Base-by-base conservation (phyloP, 2,113 vertebrate genomes). In the Leptodactylus fuscus region DNA sequence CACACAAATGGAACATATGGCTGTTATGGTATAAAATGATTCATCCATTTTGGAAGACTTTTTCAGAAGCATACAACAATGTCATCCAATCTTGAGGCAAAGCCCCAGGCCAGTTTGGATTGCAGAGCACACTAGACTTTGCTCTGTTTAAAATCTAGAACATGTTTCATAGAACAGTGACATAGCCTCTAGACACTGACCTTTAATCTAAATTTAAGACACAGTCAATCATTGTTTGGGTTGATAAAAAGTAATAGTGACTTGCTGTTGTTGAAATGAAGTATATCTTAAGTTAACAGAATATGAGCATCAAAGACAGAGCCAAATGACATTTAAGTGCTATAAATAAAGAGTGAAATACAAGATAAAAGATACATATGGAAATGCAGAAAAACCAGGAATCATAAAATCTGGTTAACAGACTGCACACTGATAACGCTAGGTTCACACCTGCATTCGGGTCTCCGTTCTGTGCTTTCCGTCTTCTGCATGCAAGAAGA, bases 141-240 rank as follows among this genome's bases (percentile, higher is more conserved):
- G 16, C 46, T 77, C 29, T 78, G 58, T 81, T 49, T 22, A 44
- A 49, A 67, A 81, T 67, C 55, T 67, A 49, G 79, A 67, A 22
- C 41, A 81, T 36, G 41, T 67, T 46, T 81, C 78, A 67, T 41
- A 81, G 38, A 81, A 48, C 24, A 67, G 58, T 81, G 60, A 24
- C 41, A 49, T 49, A 48, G 79, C 41, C 79, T 65, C 22, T 49
- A 36, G 60, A 67, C 38, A 22, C 79, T 67, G 79, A 81, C 79
- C 79, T 81, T 81, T 80, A 41, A 60, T 60, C 34, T 20, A 81
- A 46, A 81, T 81, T 41, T 81, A 48, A 46, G n/a, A 81, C 79
- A 67, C 41, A 62, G 58, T 81, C 22, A 81, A 65, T 81, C 78
- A 67, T 34, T 67, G 36, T 62, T 81, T 13, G n/a, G 20, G 16